Base-by-base conservation (phyloP, 2,113 vertebrate genomes). In the Andinoacara biseriatus region DNA sequence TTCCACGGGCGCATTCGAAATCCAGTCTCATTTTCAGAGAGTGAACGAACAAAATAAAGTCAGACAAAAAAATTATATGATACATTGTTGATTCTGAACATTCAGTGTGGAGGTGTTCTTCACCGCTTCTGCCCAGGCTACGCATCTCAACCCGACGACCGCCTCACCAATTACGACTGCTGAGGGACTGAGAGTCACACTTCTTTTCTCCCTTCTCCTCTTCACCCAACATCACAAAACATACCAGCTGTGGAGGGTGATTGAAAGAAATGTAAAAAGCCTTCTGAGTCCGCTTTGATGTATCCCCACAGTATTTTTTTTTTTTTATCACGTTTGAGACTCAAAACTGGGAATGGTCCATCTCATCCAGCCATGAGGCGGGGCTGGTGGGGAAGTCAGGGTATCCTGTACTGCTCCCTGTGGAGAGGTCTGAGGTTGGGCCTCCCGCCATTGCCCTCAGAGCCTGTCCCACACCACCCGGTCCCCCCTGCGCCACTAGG, bases 271-370 rank as follows among this genome's bases (percentile, higher is more conserved):
- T 85, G 90, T 92, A 86, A 88, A 94, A 92, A 90, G 91, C 74
- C 61, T 75, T 74, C 46, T 74, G 58, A 82, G 85, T 90, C 81
- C 76, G 40, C 72, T 84, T 67, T 65, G 54, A 76, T 65, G 54
- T 86, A 58, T 67, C 76, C 81, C 58, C 80, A 59, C 38, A 61
- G 65, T 72, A 52, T 11, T 10, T 40, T 40, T 43, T 22, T n/a
- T 74, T 63, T 78, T 85, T 78, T 59, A 17, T 59, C 29, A 8
- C 11, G 49, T 43, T 78, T 33, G 10, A 82, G 46, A 80, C 87
- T 97, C 97, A 99, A 95, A 99, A 99, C 93, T 98, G 98, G 89
- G 98, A 97, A 91, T 98, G 98, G 96, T 99, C 98, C 98, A 99
- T 99, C 93, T 99, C 98, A 15, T 99, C 98, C 74, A 99, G 96